Percentiles rank a stretch among this genome's conserved stretches.
Evolutionary conservation across 2,113 vertebrate genomes (phyloP).

Genomic region (Peromyscus polionotus): DNA sequence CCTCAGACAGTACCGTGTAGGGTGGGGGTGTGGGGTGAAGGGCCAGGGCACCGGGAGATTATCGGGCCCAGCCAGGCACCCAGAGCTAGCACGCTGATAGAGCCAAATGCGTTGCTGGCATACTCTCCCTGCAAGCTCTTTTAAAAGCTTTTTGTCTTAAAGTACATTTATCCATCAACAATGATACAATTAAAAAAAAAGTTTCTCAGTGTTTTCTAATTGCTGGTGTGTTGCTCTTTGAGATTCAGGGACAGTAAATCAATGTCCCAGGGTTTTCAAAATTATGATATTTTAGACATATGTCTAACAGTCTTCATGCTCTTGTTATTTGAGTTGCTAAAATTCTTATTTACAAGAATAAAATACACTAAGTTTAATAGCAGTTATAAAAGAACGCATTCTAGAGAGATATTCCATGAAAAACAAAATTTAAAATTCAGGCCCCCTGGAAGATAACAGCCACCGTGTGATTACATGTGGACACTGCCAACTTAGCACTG

Average conservation of each 20-base stretch:
- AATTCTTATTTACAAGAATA: background rate
- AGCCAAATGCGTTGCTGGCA: background rate
- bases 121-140: background rate
- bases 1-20: constrained; percentile 52
- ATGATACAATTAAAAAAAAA: background rate
- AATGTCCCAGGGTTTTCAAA: background rate
- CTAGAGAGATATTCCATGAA: background rate
- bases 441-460: background rate
- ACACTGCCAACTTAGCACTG: background rate
- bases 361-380: background rate
- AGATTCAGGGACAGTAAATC: background rate
- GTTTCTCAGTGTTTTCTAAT: background rate
- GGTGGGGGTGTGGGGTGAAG: background rate
- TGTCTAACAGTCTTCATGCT: background rate
- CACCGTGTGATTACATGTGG: background rate
- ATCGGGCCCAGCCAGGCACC: background rate
- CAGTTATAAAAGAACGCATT: background rate
- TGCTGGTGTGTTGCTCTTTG: background rate
- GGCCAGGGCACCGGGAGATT: background rate
- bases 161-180: background rate
- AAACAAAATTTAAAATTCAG: background rate
- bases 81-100: background rate
- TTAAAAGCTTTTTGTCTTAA: constrained; percentile 23
- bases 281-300: background rate
- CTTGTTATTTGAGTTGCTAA: background rate